A percentile compares a stretch with the other conserved stretches of the same genome.
Evolutionary conservation across 1,140 invertebrate genomes (phyloP).

Genomic region (Drosophila burlai): DNA sequence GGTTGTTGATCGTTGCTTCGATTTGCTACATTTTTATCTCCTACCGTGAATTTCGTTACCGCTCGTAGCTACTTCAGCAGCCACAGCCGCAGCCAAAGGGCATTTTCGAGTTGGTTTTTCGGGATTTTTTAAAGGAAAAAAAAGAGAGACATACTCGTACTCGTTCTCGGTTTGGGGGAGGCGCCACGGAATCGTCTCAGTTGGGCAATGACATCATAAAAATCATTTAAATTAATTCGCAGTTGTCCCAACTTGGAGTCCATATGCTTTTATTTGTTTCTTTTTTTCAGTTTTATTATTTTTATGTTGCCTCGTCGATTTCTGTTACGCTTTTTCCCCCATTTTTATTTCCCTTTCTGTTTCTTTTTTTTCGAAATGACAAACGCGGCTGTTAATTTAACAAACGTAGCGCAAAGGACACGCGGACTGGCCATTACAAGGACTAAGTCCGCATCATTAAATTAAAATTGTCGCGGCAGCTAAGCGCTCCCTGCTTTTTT

Average conservation of each 20-base stretch:
- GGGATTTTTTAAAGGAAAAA: constrained; percentile 28
- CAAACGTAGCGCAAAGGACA: constrained; percentile 63
- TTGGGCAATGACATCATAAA: constrained; percentile 83
- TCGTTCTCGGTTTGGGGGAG: constrained; percentile 17
- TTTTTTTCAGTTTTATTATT: constrained; percentile 50
- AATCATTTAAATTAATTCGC: constrained; percentile 83
- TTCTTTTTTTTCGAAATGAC: constrained; percentile 54
- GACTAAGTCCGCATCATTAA: constrained; percentile 83
- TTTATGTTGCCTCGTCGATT: constrained; percentile 69
- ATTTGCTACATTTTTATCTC: constrained; percentile 83
- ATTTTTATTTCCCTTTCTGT: constrained; percentile 9
- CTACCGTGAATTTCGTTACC: constrained; percentile 83
- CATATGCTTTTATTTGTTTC: constrained; percentile 82
- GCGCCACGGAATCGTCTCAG: constrained; percentile 63
- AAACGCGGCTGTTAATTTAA: constrained; percentile 81
- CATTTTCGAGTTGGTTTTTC: constrained; percentile 52
- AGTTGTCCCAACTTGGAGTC: constrained; percentile 56
- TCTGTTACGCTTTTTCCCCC: constrained; percentile 40
- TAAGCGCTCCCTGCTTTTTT: constrained; percentile 34
- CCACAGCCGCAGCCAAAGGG: constrained; percentile 54
- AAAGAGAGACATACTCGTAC: constrained; percentile 6
- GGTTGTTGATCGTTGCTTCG: constrained; percentile 82
- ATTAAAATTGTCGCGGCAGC: constrained; percentile 79
- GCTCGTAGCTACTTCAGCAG: constrained; percentile 74
- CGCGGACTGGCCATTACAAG: constrained; percentile 78